phyloP scores from a whole-genome alignment of 2,888 invertebrate species.

The Rugalucina vietnamica region DNA sequence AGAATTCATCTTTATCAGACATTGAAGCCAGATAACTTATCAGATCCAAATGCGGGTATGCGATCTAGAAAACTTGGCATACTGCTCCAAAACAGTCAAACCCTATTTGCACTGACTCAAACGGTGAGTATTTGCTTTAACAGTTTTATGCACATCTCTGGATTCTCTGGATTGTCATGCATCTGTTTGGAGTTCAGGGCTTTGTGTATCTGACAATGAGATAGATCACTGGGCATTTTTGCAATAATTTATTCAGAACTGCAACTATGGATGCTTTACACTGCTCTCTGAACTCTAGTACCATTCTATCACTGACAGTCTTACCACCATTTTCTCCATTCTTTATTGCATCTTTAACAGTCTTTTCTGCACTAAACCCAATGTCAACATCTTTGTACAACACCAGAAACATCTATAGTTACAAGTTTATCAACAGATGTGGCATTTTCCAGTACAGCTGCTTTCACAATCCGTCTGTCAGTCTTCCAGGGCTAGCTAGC shows the following conservation, averaged over 20 bases:
- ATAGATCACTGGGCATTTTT: too few species aligned
- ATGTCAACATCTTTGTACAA: constrained; percentile 43
- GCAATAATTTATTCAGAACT: constrained; percentile 35
- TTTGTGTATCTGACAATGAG: constrained; percentile 44
- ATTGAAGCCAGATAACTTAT: constrained; percentile 33
- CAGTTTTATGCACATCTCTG: constrained; percentile 21
- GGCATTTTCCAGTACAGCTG: constrained; percentile 12
- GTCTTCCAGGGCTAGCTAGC: constrained; percentile 24
- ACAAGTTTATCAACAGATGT: constrained; percentile 22
- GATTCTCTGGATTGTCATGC: constrained; percentile 14
- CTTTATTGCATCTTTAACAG: constrained; percentile 33
- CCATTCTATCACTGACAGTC: constrained; percentile 10
- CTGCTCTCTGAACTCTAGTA: constrained; percentile 46
- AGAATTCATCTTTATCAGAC: constrained; percentile 37
- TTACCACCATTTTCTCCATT: background rate
- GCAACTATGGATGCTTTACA: constrained; percentile 30
- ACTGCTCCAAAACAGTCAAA: constrained; percentile 24
- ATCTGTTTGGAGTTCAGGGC: constrained; percentile 46
- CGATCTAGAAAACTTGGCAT: constrained; percentile 16
- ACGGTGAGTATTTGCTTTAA: constrained; percentile 34
- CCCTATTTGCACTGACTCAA: constrained; percentile 22
- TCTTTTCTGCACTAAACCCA: constrained; percentile 45
- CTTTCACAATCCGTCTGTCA: constrained; percentile 46
- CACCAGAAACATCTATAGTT: constrained; percentile 28
- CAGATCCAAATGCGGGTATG: constrained; percentile 20